These are phyloP conservation scores for Tetramorium simillimum DNA, from an alignment of 1,140 invertebrate species.

Conservation along the genomic window DNA sequence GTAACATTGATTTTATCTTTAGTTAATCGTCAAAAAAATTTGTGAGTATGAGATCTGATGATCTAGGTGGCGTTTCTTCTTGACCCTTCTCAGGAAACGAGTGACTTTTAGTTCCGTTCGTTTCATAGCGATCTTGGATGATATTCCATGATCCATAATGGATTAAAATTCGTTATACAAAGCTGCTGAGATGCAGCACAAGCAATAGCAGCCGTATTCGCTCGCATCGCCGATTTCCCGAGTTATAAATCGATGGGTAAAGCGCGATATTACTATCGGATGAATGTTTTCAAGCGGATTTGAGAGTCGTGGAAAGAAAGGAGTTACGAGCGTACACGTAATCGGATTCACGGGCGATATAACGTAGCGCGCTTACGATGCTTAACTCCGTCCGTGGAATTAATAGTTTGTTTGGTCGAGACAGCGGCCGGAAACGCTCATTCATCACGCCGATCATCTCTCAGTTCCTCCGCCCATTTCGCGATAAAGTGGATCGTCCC, in stretches of 20 bases:
- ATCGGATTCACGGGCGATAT: constrained; percentile 62
- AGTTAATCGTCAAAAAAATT: no score
- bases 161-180: constrained; percentile 1
- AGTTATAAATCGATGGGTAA: constrained; percentile 26
- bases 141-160: not conserved
- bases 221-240: not conserved
- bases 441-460: constrained; percentile 61
- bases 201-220: not conserved
- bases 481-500: constrained; percentile 17
- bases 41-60: no score
- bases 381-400: constrained; percentile 61
- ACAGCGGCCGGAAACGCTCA: constrained; percentile 63
- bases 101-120: not conserved
- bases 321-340: constrained; percentile 24
- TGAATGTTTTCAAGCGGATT: constrained; percentile 25
- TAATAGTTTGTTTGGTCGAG: constrained; percentile 66
- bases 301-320: constrained; percentile 24
- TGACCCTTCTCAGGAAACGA: no score
- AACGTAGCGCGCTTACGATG: constrained; percentile 42
- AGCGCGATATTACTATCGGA: constrained; percentile 18
- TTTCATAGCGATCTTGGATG: not conserved
- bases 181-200: not conserved
- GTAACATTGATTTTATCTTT: no score
- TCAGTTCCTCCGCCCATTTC: not conserved
- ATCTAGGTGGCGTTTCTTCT: no score